Conservation (phyloP, 2,888 invertebrate genomes). For the Amaurobius ferox region DNA sequence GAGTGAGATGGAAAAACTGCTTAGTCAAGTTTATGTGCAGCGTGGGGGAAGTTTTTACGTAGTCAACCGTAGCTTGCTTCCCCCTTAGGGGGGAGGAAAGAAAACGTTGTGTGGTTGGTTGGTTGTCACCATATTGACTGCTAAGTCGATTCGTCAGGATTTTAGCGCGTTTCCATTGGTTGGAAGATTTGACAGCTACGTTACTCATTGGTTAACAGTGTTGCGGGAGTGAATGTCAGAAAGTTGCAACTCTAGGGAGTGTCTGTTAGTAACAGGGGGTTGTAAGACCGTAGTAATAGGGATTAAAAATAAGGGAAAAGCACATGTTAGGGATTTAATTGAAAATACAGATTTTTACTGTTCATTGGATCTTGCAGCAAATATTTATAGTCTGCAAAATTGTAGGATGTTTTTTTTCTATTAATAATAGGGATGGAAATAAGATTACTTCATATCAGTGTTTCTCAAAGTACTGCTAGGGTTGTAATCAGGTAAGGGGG, state of each 20-base stretch:
- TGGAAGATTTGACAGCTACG: background rate
- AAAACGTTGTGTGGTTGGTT: background rate
- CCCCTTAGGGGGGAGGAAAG: background rate
- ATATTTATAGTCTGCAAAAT: too few species aligned
- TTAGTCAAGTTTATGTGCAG: background rate
- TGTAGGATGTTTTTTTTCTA: too few species aligned
- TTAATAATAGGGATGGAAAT: too few species aligned
- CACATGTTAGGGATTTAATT: too few species aligned
- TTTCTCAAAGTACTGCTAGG: too few species aligned
- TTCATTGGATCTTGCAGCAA: too few species aligned
- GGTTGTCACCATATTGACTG: background rate
- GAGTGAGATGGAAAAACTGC: background rate
- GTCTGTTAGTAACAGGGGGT: too few species aligned
- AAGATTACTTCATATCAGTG: too few species aligned
- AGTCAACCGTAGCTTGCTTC: background rate
- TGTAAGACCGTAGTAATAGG: too few species aligned
- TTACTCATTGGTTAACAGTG: background rate
- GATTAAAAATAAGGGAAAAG: too few species aligned
- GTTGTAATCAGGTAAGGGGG: too few species aligned
- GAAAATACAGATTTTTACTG: too few species aligned
- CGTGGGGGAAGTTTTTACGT: background rate
- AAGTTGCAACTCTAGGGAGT: background rate
- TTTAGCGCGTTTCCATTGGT: background rate
- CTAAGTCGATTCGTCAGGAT: constrained; percentile 15
- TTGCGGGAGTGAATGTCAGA: background rate